A percentile compares a stretch with the other conserved stretches of the same genome.
These are phyloP conservation scores for Pipra filicauda DNA, from an alignment of 2,113 vertebrate genomes.

Conservation along the genomic window DNA sequence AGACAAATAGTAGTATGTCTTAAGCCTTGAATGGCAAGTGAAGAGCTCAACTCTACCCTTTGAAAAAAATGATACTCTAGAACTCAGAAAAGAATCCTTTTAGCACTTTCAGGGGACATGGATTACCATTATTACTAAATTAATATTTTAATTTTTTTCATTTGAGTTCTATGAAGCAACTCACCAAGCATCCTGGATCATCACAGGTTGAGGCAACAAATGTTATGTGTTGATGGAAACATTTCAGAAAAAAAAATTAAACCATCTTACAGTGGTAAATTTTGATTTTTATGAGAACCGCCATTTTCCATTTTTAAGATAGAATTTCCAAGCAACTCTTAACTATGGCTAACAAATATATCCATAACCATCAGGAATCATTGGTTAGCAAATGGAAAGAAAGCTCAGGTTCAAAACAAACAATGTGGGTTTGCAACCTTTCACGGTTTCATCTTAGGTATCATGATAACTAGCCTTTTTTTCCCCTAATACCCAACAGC, in stretches of 20 bases:
- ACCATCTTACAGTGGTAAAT: conserved; percentile 45
- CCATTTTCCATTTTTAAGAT: conserved; percentile 53
- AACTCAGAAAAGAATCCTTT: not conserved
- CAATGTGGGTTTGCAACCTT: conserved; percentile 32
- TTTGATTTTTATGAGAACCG: conserved; percentile 41
- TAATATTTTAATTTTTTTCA: not conserved
- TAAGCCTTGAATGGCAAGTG: not conserved
- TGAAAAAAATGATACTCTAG: not conserved
- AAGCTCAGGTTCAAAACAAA: conserved; percentile 51
- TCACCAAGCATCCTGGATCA: not conserved
- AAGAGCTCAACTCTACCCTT: not conserved
- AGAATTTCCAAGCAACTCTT: conserved; percentile 52
- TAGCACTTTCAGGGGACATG: not conserved
- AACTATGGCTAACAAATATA: conserved; percentile 15
- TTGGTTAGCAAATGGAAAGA: conserved; percentile 35
- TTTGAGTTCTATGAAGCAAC: not conserved
- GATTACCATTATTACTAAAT: not conserved
- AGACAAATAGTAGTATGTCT: not conserved
- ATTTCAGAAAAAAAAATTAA: not conserved
- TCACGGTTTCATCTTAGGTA: not conserved
- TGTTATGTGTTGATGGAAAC: not conserved
- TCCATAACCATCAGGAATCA: not conserved
- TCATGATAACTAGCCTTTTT: not conserved
- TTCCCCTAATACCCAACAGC: not conserved
- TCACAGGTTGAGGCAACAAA: not conserved